phyloP scores from a whole-genome alignment of 2,797 vertebrate species.

The Tadarida brasiliensis region DNA sequence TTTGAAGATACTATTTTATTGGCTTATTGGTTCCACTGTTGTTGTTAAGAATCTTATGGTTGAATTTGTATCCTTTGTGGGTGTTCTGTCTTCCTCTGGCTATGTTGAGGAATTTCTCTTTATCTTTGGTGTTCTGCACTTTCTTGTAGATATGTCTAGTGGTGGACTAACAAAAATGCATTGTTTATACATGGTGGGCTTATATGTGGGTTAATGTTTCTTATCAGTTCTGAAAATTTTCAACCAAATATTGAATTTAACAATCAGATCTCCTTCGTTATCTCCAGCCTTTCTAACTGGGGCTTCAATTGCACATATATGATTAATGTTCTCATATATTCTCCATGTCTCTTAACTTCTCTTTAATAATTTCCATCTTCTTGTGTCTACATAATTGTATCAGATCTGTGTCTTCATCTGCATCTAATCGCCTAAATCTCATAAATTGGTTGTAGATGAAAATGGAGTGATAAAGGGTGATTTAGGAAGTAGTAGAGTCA shows the following conservation, averaged over 20 bases:
- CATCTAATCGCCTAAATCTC: background rate
- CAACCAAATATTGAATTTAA: constrained; percentile 21
- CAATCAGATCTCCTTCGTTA: background rate
- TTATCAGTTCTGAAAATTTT: background rate
- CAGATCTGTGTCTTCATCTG: background rate
- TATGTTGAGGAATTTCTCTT: background rate
- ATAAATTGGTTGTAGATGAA: background rate
- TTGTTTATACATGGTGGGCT: background rate
- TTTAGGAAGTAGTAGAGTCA: background rate
- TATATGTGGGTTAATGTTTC: background rate
- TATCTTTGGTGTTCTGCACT: background rate
- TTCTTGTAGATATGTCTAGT: background rate
- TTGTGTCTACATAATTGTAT: background rate
- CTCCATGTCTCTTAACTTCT: constrained; percentile 1
- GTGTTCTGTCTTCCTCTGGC: background rate
- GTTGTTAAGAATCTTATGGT: background rate
- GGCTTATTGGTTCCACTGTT: background rate
- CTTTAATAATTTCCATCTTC: background rate
- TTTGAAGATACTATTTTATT: background rate
- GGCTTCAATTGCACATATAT: background rate
- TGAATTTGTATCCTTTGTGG: background rate
- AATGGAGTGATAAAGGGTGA: background rate
- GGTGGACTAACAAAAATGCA: constrained; percentile 4
- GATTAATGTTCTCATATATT: constrained; percentile 18
- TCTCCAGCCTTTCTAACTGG: background rate